These are phyloP conservation scores for Sitta europaea DNA, from an alignment of 2,113 vertebrate species.

Conservation along the genomic window DNA sequence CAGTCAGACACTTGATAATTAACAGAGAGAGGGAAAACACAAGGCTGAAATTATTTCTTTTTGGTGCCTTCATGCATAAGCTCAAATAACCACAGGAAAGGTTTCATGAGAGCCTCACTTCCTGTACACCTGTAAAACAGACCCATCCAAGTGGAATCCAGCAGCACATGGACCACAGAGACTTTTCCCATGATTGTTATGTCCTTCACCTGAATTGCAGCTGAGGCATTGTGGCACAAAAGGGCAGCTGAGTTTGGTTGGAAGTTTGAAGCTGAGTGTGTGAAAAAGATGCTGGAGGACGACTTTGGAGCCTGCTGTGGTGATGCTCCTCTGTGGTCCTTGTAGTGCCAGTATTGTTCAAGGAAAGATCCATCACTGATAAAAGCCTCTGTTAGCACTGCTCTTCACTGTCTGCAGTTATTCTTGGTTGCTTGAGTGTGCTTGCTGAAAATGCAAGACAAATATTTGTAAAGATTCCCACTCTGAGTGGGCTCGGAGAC, in stretches of 20 bases:
- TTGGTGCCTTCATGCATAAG: constrained; percentile 38
- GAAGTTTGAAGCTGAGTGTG: neutral
- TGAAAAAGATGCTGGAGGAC: neutral
- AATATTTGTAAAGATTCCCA: neutral
- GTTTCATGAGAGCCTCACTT: neutral
- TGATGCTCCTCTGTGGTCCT: neutral
- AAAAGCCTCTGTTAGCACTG: neutral
- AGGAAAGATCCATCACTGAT: neutral
- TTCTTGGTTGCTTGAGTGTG: neutral
- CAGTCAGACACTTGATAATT: constrained; percentile 74
- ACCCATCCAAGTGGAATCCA: neutral
- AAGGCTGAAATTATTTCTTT: constrained; percentile 62
- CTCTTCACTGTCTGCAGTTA: neutral
- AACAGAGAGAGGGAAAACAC: constrained; percentile 51
- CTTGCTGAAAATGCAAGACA: neutral
- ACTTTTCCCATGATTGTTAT: neutral
- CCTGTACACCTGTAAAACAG: neutral
- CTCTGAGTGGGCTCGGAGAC: neutral
- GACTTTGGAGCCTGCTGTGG: neutral
- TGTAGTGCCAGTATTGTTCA: neutral
- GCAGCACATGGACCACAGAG: neutral
- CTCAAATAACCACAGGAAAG: constrained; percentile 10
- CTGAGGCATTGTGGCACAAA: neutral
- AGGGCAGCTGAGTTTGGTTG: neutral
- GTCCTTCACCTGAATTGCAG: neutral